A percentile compares a stretch with the other conserved stretches of the same genome.
phyloP scores from a whole-genome alignment of 2,113 vertebrate genomes.

The Gopherus evgoodei region DNA sequence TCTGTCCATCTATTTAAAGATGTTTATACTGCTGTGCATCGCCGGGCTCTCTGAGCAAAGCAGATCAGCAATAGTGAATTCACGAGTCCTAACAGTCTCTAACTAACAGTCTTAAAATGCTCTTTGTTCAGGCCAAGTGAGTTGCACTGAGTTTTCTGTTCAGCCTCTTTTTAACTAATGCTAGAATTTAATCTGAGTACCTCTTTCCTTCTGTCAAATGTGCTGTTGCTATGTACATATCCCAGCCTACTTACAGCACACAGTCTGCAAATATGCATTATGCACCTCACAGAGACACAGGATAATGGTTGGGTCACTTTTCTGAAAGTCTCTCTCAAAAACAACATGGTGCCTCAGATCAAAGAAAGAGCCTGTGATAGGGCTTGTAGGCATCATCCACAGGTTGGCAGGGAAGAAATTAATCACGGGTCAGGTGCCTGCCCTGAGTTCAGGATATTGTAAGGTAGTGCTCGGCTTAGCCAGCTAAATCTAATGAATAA shows the following conservation, averaged over 20 bases:
- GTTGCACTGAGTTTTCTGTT: background rate
- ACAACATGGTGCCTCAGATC: no score
- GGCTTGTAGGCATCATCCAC: background rate
- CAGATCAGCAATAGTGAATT: background rate
- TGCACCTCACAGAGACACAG: background rate
- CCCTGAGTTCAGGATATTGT: background rate
- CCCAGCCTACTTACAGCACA: fast-evolving
- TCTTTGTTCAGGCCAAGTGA: background rate
- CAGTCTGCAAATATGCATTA: background rate
- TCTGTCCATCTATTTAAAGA: background rate
- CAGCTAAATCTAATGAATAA: background rate
- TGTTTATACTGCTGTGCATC: background rate
- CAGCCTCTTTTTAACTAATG: background rate
- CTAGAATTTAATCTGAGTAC: fast-evolving
- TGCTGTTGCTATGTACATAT: background rate
- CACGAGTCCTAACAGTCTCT: background rate
- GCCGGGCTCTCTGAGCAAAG: background rate
- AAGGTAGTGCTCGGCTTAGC: background rate
- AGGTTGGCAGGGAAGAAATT: background rate
- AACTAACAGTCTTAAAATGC: background rate
- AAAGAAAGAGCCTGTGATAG: background rate
- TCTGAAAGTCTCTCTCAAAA: background rate
- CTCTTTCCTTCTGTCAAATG: background rate
- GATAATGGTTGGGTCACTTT: background rate
- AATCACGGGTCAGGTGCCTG: background rate